Conservation (phyloP, 53 echinoderm and acorn worm species). For the Pentamera pediparva region DNA sequence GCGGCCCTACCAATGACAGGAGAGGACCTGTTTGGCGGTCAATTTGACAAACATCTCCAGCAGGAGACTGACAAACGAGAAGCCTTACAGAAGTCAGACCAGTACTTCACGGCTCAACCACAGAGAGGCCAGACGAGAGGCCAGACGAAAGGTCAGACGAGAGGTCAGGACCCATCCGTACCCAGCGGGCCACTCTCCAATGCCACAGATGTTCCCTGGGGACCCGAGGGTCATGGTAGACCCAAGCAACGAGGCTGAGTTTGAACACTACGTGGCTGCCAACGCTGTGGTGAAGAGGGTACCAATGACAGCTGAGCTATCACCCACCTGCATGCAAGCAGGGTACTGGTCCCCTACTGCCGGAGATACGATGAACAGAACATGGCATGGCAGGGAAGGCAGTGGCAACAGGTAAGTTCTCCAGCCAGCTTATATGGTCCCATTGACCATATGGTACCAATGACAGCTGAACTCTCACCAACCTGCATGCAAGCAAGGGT, state of each 20-base stretch:
- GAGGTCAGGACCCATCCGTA: not conserved
- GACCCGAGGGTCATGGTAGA: conserved; percentile 13
- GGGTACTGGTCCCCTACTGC: conserved; percentile 33
- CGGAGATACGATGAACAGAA: conserved; percentile 52
- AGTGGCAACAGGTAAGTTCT: conserved; percentile 44
- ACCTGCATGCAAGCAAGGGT: conserved; percentile 22
- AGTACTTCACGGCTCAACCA: too few species aligned
- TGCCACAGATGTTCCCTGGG: conserved; percentile 11
- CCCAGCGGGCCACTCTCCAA: not conserved
- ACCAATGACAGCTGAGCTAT: not conserved
- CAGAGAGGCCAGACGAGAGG: too few species aligned
- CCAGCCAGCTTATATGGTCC: too few species aligned
- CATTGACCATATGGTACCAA: too few species aligned
- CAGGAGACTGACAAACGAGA: too few species aligned
- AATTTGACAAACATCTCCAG: too few species aligned
- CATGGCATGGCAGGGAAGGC: conserved; percentile 46
- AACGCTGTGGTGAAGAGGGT: conserved; percentile 76
- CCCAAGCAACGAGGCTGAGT: conserved; percentile 68
- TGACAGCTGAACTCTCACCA: conserved; percentile 2
- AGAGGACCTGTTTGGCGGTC: too few species aligned
- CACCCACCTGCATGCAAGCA: conserved; percentile 22
- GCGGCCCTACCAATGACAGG: conserved; percentile 32
- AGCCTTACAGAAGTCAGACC: too few species aligned
- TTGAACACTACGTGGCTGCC: conserved; percentile 74
- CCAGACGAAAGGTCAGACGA: too few species aligned